Evolutionary conservation across 2,113 vertebrate species (phyloP), one percentile per base, ranked within the genome.

Genomic region (Cheirogaleus medius): DNA sequence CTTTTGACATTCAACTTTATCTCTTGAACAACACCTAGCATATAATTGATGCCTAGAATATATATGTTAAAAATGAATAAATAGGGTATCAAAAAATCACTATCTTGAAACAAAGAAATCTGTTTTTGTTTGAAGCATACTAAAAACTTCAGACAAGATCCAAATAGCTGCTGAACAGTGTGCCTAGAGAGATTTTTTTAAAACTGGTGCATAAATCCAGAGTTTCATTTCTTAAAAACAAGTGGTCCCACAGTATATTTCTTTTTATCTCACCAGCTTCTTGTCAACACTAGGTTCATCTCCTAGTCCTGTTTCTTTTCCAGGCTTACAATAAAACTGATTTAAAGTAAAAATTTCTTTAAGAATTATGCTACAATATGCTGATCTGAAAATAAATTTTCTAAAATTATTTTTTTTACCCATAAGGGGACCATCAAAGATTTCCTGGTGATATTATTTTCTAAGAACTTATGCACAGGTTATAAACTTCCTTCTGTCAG

Each of bases 331-430:
- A 95, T 97, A 97, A 98, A 98, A 97, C 93, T 97, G 97, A 97
- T 97, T 98, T 97, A 97, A 98, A 97, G 97, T 95, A 97, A 98
- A 96, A 97, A 93, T 97, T 98, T 97, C 97, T 87, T 90, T 96
- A 97, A 97, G 95, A 98, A 97, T 97, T 97, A 97, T 84, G 91
- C 93, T 97, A 95, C 89, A 89, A 95, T 97, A 97, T 95, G 94
- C 87, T 95, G 84, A 97, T 97, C 69, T 60, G 87, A 98, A 98
- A 97, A 95, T 97, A 97, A 97, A 97, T 98, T 97, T 97, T 95
- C 92, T 93, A 91, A 97, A 92, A 95, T 91, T 83, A 64, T 91
- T 97, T 95, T 97, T 96, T 97, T 97, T 81, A 92, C 90, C 95
- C 90, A 52, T 97, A 97, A 98, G 84, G 84, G 97, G 87, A 8